phyloP scores from a whole-genome alignment of 2,888 invertebrate species.

The Perdita meconis region DNA sequence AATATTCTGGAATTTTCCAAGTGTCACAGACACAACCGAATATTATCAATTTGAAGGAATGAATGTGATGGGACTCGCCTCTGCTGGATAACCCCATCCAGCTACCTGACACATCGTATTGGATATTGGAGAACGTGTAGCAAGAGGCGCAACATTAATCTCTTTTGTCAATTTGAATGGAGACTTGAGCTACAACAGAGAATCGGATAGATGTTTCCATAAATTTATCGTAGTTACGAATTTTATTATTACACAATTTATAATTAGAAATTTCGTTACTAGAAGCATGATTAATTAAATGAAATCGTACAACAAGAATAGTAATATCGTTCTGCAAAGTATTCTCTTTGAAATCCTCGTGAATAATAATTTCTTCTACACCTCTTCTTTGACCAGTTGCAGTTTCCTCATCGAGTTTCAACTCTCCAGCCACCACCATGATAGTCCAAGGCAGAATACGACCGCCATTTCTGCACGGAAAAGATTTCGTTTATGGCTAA shows the following conservation, averaged over 20 bases:
- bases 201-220: too few species aligned
- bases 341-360: conserved; percentile 46
- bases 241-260: too few species aligned
- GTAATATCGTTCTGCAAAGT: conserved; percentile 77
- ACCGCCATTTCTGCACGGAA: neutral
- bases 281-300: too few species aligned
- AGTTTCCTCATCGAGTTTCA: conserved; percentile 44
- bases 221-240: too few species aligned
- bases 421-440: conserved; percentile 71
- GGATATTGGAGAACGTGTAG: conserved; percentile 12
- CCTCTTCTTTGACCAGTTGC: conserved; percentile 62
- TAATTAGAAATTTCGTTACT: neutral
- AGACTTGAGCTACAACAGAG: conserved; percentile 62
- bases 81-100: conserved; percentile 77
- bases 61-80: conserved; percentile 72
- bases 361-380: conserved; percentile 64
- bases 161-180: conserved; percentile 63
- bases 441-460: conserved; percentile 64
- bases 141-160: conserved; percentile 50
- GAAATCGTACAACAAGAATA: conserved; percentile 69
- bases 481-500: neutral
- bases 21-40: too few species aligned
- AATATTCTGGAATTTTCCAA: too few species aligned
- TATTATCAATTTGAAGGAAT: too few species aligned
- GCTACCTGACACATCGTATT: conserved; percentile 71